Evolutionary conservation across 1,140 invertebrate genomes (phyloP), one percentile per base, ranked within the genome.

Genomic region (Papilio dardanus): DNA sequence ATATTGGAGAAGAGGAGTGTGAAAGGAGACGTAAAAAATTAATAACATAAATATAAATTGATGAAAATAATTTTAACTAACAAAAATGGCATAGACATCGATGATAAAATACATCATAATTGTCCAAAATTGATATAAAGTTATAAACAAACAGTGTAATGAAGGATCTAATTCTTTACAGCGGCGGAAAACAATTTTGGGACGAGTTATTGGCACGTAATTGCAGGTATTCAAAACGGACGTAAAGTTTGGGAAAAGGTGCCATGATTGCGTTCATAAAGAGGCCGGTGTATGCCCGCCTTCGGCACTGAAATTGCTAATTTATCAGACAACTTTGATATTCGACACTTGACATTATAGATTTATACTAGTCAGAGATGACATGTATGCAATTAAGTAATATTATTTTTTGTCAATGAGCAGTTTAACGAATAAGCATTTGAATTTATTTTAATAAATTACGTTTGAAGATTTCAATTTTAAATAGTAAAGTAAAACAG

Each of bases 211-310:
- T 83, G 76, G 76, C 73, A 79, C 79, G 80, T 88, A 85, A 88
- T 86, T 88, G 84, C 83, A 79, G 73, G 82, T 80, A 85, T 85
- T 85, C 82, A 81, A 83, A 84, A 75, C 78, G 77, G 77, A 77
- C 81, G 81, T 86, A 84, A 87, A 86, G 81, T 87, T 83, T 83
- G 81, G 78, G 71, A 74, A 83, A 83, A 81, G 80, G 77, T 71
- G 66, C 77, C 75, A 80, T 78, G 85, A 86, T 86, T 88, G 81
- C 80, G 21, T 84, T 83, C 80, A 86, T 86, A 86, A 88, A 88
- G 80, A 79, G 74, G 71, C 78, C 79, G 12, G 31, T 67, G n/a
- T 67, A 16, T 21, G 46, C n/a, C 28, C 31, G 33, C 65, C 65
- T 8, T 21, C n/a, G 19, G 65, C 65, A 19, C 31, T 30, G 21